Percentiles rank a stretch among this genome's conserved stretches.
phyloP scores from a whole-genome alignment of 1,140 invertebrate genomes.

The Hycleus phaleratus region DNA sequence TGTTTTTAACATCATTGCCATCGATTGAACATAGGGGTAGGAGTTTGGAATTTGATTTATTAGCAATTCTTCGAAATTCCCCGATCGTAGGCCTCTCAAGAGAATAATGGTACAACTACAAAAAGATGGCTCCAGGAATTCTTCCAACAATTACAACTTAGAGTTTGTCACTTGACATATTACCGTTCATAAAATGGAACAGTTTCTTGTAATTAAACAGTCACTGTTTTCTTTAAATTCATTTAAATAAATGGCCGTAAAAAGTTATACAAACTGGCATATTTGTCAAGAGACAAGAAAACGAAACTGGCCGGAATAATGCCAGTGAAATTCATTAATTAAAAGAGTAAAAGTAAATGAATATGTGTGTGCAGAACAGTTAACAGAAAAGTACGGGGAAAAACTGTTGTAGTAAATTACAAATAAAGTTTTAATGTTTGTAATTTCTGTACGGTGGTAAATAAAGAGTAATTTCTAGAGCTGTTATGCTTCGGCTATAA shows the following conservation, averaged over 20 bases:
- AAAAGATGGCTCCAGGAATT: too few species aligned
- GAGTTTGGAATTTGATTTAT: too few species aligned
- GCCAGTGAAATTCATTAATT: slow-evolving; percentile 30
- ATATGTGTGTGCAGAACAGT: slow-evolving; percentile 9
- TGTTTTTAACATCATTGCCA: too few species aligned
- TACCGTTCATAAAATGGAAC: slow-evolving; percentile 9
- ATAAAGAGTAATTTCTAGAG: slow-evolving; percentile 29
- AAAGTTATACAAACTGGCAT: slow-evolving; percentile 9
- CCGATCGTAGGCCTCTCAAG: too few species aligned
- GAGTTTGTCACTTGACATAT: background rate
- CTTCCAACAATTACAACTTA: too few species aligned
- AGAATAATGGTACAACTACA: too few species aligned
- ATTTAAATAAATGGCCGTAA: slow-evolving; percentile 9
- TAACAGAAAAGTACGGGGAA: slow-evolving; percentile 23
- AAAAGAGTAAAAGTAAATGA: slow-evolving; percentile 17
- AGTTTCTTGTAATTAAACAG: slow-evolving; percentile 14
- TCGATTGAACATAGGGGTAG: too few species aligned
- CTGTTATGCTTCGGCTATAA: too few species aligned
- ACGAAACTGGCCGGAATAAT: slow-evolving; percentile 8
- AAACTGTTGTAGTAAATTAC: slow-evolving; percentile 35
- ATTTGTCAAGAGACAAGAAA: slow-evolving; percentile 14
- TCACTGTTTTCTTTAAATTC: slow-evolving; percentile 15
- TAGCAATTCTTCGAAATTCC: too few species aligned
- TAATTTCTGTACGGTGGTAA: slow-evolving; percentile 26
- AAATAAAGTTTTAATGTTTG: slow-evolving; percentile 36